Evolutionary conservation across 2,888 invertebrate genomes (phyloP).

Genomic region (Watsonalla binaria): DNA sequence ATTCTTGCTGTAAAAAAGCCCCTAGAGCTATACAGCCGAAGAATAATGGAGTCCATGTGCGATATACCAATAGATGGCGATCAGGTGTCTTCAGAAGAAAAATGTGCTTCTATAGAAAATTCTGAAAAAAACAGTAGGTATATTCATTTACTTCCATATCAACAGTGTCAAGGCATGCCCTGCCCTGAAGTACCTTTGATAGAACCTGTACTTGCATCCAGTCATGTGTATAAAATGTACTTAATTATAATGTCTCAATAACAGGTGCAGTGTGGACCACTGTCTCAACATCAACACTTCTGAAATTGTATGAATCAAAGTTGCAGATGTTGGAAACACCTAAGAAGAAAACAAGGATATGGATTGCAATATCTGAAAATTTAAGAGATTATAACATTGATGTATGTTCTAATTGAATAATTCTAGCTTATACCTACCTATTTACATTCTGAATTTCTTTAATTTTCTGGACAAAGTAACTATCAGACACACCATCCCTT

Average conservation of each 20-base stretch:
- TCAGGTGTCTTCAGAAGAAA: background rate
- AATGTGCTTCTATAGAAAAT: conserved; percentile 18
- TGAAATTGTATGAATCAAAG: conserved; percentile 46
- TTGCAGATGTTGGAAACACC: conserved; percentile 49
- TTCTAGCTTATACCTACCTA: background rate
- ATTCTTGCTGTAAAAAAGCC: too few species aligned
- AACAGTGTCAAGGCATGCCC: background rate
- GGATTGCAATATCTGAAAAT: conserved; percentile 46
- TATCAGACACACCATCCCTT: too few species aligned
- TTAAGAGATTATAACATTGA: conserved; percentile 40
- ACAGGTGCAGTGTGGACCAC: conserved; percentile 49
- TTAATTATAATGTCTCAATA: conserved; percentile 1
- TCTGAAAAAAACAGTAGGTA: conserved; percentile 31
- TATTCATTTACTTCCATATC: background rate
- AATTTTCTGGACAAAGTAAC: too few species aligned
- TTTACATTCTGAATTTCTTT: too few species aligned
- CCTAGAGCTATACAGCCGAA: too few species aligned
- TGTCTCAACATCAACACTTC: conserved; percentile 32
- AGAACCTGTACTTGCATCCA: too few species aligned
- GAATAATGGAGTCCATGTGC: background rate
- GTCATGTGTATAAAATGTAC: background rate
- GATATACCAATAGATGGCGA: background rate
- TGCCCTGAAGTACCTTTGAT: too few species aligned
- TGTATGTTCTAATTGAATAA: conserved; percentile 21
- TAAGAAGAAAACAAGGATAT: conserved; percentile 51